A percentile compares a stretch with the other conserved stretches of the same genome.
Conservation (phyloP, 2,888 invertebrate species). For the Alcis repandata region DNA sequence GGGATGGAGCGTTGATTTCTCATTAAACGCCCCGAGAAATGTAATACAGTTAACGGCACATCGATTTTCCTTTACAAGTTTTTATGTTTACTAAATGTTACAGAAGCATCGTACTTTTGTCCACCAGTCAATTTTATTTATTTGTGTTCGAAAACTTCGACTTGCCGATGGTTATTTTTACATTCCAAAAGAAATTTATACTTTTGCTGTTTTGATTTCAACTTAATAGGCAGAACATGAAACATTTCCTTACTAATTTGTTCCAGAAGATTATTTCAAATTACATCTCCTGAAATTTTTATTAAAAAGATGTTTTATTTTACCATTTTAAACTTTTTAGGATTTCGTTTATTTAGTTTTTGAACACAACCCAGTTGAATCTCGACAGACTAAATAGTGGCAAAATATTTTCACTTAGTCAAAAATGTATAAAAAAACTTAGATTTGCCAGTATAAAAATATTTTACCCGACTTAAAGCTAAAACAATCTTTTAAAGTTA, state of each 20-base stretch:
- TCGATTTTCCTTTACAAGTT: constrained; percentile 74
- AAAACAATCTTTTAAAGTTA: too few relatives aligned
- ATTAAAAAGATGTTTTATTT: too few relatives aligned
- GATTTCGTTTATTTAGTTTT: neutral
- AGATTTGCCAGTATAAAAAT: neutral
- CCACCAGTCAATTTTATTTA: constrained; percentile 68
- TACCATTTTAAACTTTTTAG: too few relatives aligned
- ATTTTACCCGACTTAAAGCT: neutral
- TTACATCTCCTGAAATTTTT: too few relatives aligned
- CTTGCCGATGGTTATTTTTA: neutral
- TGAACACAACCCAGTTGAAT: neutral
- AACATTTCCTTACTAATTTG: too few relatives aligned
- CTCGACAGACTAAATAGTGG: too few relatives aligned
- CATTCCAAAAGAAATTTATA: too few relatives aligned
- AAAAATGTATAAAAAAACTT: neutral
- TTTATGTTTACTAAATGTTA: constrained; percentile 79
- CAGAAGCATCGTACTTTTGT: constrained; percentile 70
- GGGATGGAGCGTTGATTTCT: constrained; percentile 66
- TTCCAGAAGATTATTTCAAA: too few relatives aligned
- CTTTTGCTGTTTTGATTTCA: too few relatives aligned
- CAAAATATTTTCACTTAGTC: too few relatives aligned
- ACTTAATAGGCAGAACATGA: too few relatives aligned
- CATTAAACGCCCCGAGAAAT: constrained; percentile 65
- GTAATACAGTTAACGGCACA: constrained; percentile 69
- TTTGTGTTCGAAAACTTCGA: constrained; percentile 57